A percentile compares a stretch with the other conserved stretches of the same genome.
Conservation (phyloP, 2,888 invertebrate genomes). For the Caenorhabditis sp. region DNA sequence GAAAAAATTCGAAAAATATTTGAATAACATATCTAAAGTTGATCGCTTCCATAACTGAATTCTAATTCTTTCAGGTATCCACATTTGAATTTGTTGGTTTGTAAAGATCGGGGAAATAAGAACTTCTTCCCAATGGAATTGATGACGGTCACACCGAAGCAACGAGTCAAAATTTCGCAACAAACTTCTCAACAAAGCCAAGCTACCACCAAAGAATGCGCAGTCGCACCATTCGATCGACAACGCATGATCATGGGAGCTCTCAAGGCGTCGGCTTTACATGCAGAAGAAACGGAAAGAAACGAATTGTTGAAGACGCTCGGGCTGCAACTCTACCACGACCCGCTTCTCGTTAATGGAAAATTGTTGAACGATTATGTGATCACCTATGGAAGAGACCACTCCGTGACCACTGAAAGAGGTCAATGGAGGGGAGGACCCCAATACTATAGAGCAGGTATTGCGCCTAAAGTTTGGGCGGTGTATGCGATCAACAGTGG, state of each 20-base stretch:
- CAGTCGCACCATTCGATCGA: constrained; percentile 30
- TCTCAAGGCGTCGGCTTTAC: constrained; percentile 8
- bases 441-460: constrained; percentile 4
- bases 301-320: constrained; percentile 13
- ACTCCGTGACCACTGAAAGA: neutral
- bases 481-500: constrained; percentile 11
- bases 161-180: constrained; percentile 53
- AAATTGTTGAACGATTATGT: neutral
- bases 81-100: constrained; percentile 33
- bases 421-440: constrained; percentile 22
- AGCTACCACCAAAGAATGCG: constrained; percentile 44
- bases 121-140: constrained; percentile 51
- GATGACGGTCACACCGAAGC: constrained; percentile 38
- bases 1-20: no score
- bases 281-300: neutral
- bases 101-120: constrained; percentile 36
- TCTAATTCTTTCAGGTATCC: constrained; percentile 29
- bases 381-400: neutral
- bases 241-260: constrained; percentile 24
- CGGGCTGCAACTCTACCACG: constrained; percentile 23
- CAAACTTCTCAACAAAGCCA: constrained; percentile 38
- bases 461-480: constrained; percentile 18
- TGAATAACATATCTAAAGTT: no score
- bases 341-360: constrained; percentile 14
- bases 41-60: neutral